These are phyloP conservation scores for Machaerirhynchus nigripectus DNA, from an alignment of 2,113 vertebrate genomes.

Conservation along the genomic window DNA sequence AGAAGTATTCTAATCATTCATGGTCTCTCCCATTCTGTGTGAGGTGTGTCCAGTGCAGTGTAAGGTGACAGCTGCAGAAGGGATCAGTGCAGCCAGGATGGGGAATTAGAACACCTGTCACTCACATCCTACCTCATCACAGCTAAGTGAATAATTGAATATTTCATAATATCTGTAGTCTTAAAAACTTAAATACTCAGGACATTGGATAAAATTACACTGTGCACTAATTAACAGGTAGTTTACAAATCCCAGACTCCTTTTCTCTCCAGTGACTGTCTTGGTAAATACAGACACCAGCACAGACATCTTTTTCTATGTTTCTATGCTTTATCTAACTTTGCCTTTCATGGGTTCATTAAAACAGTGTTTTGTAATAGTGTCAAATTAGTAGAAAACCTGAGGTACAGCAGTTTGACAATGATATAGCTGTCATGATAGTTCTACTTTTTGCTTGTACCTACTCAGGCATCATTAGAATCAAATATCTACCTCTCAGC, in stretches of 20 bases:
- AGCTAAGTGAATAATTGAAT: background rate
- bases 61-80: background rate
- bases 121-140: background rate
- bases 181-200: background rate
- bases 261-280: background rate
- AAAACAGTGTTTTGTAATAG: slow-evolving; percentile 48
- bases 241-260: background rate
- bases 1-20: background rate
- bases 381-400: slow-evolving; percentile 64
- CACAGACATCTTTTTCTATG: background rate
- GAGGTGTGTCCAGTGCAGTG: fast-evolving
- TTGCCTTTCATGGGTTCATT: slow-evolving; percentile 47
- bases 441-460: slow-evolving; percentile 62
- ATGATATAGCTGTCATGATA: slow-evolving; percentile 69
- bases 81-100: background rate
- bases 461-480: slow-evolving; percentile 73
- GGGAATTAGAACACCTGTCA: background rate
- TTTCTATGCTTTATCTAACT: slow-evolving; percentile 30
- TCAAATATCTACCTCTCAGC: slow-evolving; percentile 74
- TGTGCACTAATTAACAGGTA: background rate
- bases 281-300: slow-evolving; percentile 9
- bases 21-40: background rate
- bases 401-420: slow-evolving; percentile 63
- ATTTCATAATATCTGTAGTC: background rate
- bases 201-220: background rate